phyloP scores from a whole-genome alignment of 1,140 invertebrate genomes.

The Drosophila neocordata region DNA sequence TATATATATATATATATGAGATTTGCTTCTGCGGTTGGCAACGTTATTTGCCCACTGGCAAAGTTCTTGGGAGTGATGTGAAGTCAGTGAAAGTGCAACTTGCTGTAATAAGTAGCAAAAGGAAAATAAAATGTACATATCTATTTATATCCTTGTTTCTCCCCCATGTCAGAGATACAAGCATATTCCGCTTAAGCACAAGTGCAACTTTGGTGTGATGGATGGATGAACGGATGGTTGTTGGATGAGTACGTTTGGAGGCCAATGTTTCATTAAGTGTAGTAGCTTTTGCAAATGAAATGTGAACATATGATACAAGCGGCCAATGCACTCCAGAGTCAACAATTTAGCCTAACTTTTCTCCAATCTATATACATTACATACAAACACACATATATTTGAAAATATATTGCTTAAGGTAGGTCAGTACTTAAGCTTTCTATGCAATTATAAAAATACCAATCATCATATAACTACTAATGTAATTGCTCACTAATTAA shows the following conservation, averaged over 20 bases:
- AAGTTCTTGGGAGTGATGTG: conserved; percentile 7
- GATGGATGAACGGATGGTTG: not conserved
- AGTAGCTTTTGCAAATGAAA: conserved; percentile 30
- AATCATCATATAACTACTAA: not conserved
- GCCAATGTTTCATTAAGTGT: conserved; percentile 74
- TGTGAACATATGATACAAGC: conserved; percentile 16
- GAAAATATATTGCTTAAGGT: not conserved
- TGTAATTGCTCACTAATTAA: conserved; percentile 43
- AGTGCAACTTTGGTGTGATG: conserved; percentile 3
- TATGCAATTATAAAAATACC: conserved; percentile 1
- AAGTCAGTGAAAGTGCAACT: conserved; percentile 74
- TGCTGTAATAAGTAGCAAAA: conserved; percentile 49
- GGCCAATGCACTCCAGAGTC: conserved; percentile 30
- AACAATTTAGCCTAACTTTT: not conserved
- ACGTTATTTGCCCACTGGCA: not conserved
- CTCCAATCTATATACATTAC: too few relatives aligned
- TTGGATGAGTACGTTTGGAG: conserved; percentile 45
- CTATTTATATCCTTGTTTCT: conserved; percentile 36
- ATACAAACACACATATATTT: too few relatives aligned
- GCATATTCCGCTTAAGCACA: conserved; percentile 30
- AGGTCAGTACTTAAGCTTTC: not conserved
- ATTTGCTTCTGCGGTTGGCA: not conserved
- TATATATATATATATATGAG: not conserved
- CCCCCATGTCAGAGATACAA: conserved; percentile 40
- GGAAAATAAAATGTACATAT: conserved; percentile 9